phyloP scores from a whole-genome alignment of 2,797 vertebrate genomes.

The Tokudaia tokunoshimensis region DNA sequence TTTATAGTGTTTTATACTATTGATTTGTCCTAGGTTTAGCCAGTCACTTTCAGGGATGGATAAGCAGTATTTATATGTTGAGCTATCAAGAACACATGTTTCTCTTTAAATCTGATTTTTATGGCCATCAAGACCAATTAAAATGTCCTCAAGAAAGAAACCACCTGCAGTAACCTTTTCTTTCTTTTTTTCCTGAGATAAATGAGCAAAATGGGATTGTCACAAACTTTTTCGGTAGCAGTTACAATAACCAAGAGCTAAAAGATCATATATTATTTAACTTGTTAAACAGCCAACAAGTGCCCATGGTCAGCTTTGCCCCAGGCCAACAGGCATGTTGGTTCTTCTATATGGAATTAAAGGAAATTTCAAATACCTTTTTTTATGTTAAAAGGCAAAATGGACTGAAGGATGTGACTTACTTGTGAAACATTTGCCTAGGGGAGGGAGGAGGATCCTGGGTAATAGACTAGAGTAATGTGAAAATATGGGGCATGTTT shows the following conservation, averaged over 20 bases:
- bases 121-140: conserved; percentile 3
- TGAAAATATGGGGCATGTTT: not conserved
- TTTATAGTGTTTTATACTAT: not conserved
- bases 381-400: not conserved
- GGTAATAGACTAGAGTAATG: not conserved
- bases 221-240: not conserved
- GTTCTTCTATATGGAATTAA: not conserved
- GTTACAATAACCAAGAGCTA: not conserved
- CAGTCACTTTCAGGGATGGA: not conserved
- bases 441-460: not conserved
- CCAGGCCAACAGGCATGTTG: not conserved
- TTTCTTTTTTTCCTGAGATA: not conserved
- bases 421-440: not conserved
- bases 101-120: conserved; percentile 52
- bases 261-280: not conserved
- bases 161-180: not conserved
- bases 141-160: conserved; percentile 42
- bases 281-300: not conserved
- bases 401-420: not conserved
- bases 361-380: not conserved
- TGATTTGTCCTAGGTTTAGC: not conserved
- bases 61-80: not conserved
- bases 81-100: not conserved
- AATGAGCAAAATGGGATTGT: conserved; percentile 9
- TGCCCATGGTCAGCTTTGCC: not conserved